Conservation (phyloP, 1,140 invertebrate species). For the Drosophila willistoni region DNA sequence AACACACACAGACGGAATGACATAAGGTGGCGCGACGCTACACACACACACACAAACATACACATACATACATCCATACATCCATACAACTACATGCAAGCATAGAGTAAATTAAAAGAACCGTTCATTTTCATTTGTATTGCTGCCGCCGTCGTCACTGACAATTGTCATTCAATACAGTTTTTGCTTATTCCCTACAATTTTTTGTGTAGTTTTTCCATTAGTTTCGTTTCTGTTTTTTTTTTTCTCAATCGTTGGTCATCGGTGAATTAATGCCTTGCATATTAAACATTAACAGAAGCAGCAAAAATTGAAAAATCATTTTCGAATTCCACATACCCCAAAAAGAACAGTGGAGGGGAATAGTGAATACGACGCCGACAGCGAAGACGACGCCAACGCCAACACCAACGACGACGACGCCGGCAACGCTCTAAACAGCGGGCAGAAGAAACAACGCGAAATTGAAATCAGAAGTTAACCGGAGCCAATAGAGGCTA, state of each 20-base stretch:
- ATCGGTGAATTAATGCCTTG: conserved; percentile 29
- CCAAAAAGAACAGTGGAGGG: conserved; percentile 14
- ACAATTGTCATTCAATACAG: conserved; percentile 50
- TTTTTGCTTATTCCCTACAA: conserved; percentile 34
- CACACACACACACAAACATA: conserved; percentile 9
- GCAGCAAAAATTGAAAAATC: conserved; percentile 29
- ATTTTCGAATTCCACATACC: conserved; percentile 21
- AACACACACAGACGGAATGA: conserved; percentile 25
- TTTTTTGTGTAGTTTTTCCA: conserved; percentile 36
- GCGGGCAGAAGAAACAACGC: background rate
- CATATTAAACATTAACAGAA: conserved; percentile 15
- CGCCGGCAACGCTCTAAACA: conserved; percentile 2
- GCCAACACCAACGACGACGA: background rate
- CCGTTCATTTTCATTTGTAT: conserved; percentile 57
- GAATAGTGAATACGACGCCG: conserved; percentile 7
- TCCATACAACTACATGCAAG: background rate
- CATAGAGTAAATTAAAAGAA: conserved; percentile 44
- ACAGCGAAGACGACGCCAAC: background rate
- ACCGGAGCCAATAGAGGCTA: conserved; percentile 15
- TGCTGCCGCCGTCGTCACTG: conserved; percentile 20
- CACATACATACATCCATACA: conserved; percentile 24
- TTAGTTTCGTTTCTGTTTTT: conserved; percentile 33
- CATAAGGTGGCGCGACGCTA: conserved; percentile 44
- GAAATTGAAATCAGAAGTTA: conserved; percentile 6
- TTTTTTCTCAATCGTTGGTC: conserved; percentile 59